Base-by-base conservation (phyloP, 1,140 invertebrate species). In the Papilio helenus region DNA sequence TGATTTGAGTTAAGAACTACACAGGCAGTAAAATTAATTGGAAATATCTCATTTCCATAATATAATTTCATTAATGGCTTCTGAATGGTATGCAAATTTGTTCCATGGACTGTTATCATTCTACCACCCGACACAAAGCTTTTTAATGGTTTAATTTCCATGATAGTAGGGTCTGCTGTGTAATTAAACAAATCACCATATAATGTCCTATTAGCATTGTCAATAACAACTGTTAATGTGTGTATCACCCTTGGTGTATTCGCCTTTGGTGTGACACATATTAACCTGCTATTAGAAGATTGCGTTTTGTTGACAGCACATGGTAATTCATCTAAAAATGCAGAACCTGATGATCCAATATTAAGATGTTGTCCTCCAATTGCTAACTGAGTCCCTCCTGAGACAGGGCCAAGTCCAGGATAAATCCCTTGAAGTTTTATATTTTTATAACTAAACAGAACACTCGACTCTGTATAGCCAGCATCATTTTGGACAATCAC, bases 71-170 rank as follows among this genome's bases (percentile, higher is more conserved):
- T 98, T 90, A 98, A 96, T 1, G 98, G 98, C 86, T 98, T 98
- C 88, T 98, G 98, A 85, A 99, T 98, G 1, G 97, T 98, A 87
- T 98, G 96, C 39, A 99, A 95, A 92, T 99, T 97, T 72, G 97
- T 98, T 0, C 98, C 99, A 90, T 98, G 98, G 0, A 99, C 98
- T 55, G 97, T 98, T 49, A 99, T 97, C 95, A 98, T 97, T 79
- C 98, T 96, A 12, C 99, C 99, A 80, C 99, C 99, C 85, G 98
- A 98, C 7, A 96, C 97, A 95, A 98, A 98, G 91, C 97, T 98
- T 82, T 96, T 96, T 18, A 98, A 86, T 8, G 98, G 98, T 94
- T 98, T 98, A 46, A 98, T 98, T 94, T 98, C 97, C 96, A 98
- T 97, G 76, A 99, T 98, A 0, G 97, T 97, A n/a, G 99, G 99